A percentile compares a stretch with the other conserved stretches of the same genome.
Evolutionary conservation across 2,888 invertebrate genomes (phyloP).

Genomic region (Mimas tiliae): DNA sequence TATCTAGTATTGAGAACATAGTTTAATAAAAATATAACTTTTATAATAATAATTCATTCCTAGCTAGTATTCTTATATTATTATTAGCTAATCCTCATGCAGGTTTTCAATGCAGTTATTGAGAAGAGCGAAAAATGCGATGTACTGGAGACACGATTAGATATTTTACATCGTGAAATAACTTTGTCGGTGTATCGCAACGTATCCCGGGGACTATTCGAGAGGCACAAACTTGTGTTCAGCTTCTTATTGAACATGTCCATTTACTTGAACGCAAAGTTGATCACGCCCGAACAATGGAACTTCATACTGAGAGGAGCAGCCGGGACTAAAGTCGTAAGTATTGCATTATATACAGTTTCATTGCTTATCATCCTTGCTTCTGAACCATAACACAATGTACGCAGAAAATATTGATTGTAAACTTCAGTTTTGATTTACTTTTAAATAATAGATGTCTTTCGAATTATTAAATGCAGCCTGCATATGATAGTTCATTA

Average conservation of each 20-base stretch:
- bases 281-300: conserved; percentile 87
- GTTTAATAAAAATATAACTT: too few species aligned
- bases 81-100: conserved; percentile 26
- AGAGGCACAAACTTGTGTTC: conserved; percentile 95
- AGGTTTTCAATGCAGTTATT: conserved; percentile 93
- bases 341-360: neutral
- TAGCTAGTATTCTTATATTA: neutral
- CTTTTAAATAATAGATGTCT: too few species aligned
- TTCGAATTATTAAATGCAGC: too few species aligned
- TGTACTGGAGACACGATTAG: conserved; percentile 87
- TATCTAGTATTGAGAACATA: too few species aligned
- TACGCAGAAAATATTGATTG: too few species aligned
- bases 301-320: conserved; percentile 91
- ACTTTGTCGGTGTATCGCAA: conserved; percentile 93
- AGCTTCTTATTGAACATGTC: conserved; percentile 93
- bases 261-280: conserved; percentile 87
- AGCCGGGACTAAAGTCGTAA: conserved; percentile 82
- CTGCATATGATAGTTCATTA: too few species aligned
- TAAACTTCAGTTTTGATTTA: too few species aligned
- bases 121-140: conserved; percentile 88
- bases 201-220: conserved; percentile 95
- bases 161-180: conserved; percentile 90
- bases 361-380: too few species aligned
- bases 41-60: too few species aligned
- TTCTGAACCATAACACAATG: too few species aligned